Conservation (phyloP, 2,888 invertebrate species). For the Cosmorhoe ocellata region DNA sequence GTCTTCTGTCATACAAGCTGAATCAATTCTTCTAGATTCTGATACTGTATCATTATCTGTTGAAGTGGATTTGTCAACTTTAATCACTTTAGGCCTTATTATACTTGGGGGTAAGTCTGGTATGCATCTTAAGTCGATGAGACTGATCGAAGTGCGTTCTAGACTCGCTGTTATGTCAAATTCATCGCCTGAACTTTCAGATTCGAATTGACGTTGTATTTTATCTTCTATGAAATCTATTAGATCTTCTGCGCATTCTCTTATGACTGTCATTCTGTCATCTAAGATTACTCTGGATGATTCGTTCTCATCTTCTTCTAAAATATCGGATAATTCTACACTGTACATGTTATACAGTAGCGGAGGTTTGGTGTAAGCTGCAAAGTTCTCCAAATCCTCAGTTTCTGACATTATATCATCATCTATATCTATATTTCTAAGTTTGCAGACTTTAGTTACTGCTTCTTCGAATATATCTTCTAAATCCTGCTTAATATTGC, state of each 20-base stretch:
- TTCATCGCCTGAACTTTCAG: slow-evolving; percentile 58
- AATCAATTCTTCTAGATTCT: slow-evolving; percentile 64
- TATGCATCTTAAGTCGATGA: slow-evolving; percentile 70
- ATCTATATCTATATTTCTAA: slow-evolving; percentile 42
- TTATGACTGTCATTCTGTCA: slow-evolving; percentile 51
- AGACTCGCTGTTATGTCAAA: slow-evolving; percentile 61
- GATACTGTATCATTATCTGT: slow-evolving; percentile 69
- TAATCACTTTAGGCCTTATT: slow-evolving; percentile 65
- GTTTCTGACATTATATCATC: slow-evolving; percentile 72
- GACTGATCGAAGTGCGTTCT: slow-evolving; percentile 65
- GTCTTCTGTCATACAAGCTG: slow-evolving; percentile 71
- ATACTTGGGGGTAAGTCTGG: slow-evolving; percentile 74
- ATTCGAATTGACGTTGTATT: slow-evolving; percentile 54
- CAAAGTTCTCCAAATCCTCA: slow-evolving; percentile 70
- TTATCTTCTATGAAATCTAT: slow-evolving; percentile 63
- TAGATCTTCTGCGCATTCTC: slow-evolving; percentile 60
- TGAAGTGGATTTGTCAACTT: slow-evolving; percentile 71
- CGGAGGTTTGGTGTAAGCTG: slow-evolving; percentile 68
- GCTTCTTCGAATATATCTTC: slow-evolving; percentile 70
- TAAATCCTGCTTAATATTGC: slow-evolving; percentile 67
- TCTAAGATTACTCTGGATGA: slow-evolving; percentile 61
- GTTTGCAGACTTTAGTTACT: slow-evolving; percentile 48
- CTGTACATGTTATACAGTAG: slow-evolving; percentile 59
- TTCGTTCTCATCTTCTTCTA: slow-evolving; percentile 69
- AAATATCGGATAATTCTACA: slow-evolving; percentile 71